phyloP scores from a whole-genome alignment of 2,888 invertebrate species.

The Phrixothrix hirtus region DNA sequence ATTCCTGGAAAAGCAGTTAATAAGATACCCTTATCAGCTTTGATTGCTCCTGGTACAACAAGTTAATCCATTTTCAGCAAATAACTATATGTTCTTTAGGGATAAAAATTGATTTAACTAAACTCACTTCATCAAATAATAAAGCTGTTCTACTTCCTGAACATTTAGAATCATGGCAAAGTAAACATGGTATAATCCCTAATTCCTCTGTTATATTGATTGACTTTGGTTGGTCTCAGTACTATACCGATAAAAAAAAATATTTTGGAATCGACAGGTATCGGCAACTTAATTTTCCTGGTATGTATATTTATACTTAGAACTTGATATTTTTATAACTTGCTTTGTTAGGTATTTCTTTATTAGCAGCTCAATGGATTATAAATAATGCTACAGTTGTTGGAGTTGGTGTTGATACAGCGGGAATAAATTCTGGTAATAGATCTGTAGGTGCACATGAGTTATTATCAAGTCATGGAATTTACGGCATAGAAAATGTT shows the following conservation, averaged over 20 bases:
- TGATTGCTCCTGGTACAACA: too few species aligned
- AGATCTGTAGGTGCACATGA: conserved; percentile 57
- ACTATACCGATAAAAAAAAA: conserved; percentile 52
- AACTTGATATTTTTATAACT: too few species aligned
- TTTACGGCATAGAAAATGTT: conserved; percentile 66
- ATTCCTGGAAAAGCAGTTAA: conserved; percentile 58
- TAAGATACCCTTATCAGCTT: conserved; percentile 55
- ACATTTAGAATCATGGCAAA: conserved; percentile 55
- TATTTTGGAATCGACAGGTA: conserved; percentile 55
- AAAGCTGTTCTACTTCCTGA: conserved; percentile 40
- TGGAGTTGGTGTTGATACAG: conserved; percentile 68
- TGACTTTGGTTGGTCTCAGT: conserved; percentile 61
- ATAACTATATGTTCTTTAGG: too few species aligned
- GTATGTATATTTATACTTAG: too few species aligned
- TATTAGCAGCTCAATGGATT: conserved; percentile 65
- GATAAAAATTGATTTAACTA: too few species aligned
- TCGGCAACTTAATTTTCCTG: conserved; percentile 47
- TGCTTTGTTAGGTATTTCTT: conserved; percentile 63
- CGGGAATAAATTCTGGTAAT: conserved; percentile 64
- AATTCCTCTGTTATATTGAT: conserved; percentile 55
- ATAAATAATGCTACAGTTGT: conserved; percentile 61
- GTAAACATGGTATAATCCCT: conserved; percentile 51
- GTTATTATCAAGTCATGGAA: conserved; percentile 55
- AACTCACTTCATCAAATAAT: too few species aligned
- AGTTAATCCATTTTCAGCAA: too few species aligned